Evolutionary conservation across 2,888 invertebrate genomes (phyloP), one percentile per base, ranked within the genome.

Genomic region (Sinelater perroti): DNA sequence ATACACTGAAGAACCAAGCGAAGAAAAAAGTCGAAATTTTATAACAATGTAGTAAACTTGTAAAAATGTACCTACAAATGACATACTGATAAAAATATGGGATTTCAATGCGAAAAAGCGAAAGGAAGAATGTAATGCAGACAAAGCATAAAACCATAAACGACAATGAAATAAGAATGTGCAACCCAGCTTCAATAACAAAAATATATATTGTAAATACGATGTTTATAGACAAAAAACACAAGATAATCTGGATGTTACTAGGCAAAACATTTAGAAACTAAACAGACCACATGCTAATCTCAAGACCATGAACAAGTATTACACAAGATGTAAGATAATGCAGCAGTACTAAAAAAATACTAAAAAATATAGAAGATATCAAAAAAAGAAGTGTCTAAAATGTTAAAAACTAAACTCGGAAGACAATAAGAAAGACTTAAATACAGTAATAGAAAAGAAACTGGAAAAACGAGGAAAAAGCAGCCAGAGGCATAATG

Each of bases 371-470:
- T 8, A 24, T 24, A 7, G 24, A 24, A 24, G 8, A 24, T 5
- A 5, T n/a, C n/a, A 24, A 24, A 24, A 24, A 7, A 24, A 24
- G 24, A 24, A 24, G 8, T 24, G 24, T 24, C 5, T 24, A 7
- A 7, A 24, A 24, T 24, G 8, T 24, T 6, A 24, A 24, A 24
- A 24, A 24, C 24, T 24, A 24, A 24, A 24, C 24, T 8, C 4
- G 7, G 13, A 35, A 35, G 11, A 35, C 13, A 35, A 3, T 7
- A 35, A 17, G 17, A 40, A 40, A 40, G 3, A 35, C 7, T 14
- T 35, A 6, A 35, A 5, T n/a, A 35, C 8, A 35, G 35, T 6
- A 35, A 35, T 35, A 18, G 40, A 20, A 40, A 18, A 40, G 10
- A 18, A 40, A 40, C 14, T 35, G 16, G 11, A 13, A 35, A 35